Percentiles rank a stretch among this genome's conserved stretches.
These are phyloP conservation scores for Odontothrips loti DNA, from an alignment of 2,888 invertebrate genomes.

Conservation along the genomic window DNA sequence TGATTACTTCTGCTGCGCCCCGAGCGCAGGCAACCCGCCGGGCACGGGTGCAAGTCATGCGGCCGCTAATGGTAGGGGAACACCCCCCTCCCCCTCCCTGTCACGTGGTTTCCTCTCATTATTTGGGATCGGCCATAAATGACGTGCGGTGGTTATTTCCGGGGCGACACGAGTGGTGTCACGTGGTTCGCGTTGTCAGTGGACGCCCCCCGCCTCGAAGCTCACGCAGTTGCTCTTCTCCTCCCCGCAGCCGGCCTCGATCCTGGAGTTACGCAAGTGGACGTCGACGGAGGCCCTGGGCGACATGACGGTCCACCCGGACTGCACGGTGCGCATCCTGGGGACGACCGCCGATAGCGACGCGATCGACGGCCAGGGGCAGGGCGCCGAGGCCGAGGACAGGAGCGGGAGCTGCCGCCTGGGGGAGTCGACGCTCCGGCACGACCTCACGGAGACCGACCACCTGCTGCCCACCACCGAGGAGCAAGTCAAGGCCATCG, in stretches of 20 bases:
- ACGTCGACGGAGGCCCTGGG: slow-evolving; percentile 77
- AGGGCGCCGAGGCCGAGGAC: slow-evolving; percentile 48
- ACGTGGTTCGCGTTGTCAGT: no score
- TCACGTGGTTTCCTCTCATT: no score
- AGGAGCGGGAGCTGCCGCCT: no score
- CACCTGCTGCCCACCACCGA: slow-evolving; percentile 83
- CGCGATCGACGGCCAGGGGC: slow-evolving; percentile 50
- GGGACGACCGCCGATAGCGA: slow-evolving; percentile 43
- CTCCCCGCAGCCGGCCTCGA: slow-evolving; percentile 67
- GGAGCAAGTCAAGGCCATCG: slow-evolving; percentile 77
- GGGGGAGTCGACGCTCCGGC: slow-evolving; percentile 38
- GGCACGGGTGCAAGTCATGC: no score
- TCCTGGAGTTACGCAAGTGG: slow-evolving; percentile 77
- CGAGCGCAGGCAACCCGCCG: no score
- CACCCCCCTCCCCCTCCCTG: no score
- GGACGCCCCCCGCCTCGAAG: slow-evolving; percentile 27
- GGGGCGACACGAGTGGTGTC: no score
- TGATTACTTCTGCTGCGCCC: no score
- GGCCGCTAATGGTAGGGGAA: no score
- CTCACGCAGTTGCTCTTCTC: slow-evolving; percentile 22
- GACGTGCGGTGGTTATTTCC: no score
- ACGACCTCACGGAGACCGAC: slow-evolving; percentile 61
- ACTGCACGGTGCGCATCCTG: slow-evolving; percentile 68
- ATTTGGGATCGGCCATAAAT: no score
- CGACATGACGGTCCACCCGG: slow-evolving; percentile 74